Percentiles rank a stretch among this genome's conserved stretches.
These are phyloP conservation scores for Nomada fucata DNA, from an alignment of 2,888 invertebrate species.

Conservation along the genomic window DNA sequence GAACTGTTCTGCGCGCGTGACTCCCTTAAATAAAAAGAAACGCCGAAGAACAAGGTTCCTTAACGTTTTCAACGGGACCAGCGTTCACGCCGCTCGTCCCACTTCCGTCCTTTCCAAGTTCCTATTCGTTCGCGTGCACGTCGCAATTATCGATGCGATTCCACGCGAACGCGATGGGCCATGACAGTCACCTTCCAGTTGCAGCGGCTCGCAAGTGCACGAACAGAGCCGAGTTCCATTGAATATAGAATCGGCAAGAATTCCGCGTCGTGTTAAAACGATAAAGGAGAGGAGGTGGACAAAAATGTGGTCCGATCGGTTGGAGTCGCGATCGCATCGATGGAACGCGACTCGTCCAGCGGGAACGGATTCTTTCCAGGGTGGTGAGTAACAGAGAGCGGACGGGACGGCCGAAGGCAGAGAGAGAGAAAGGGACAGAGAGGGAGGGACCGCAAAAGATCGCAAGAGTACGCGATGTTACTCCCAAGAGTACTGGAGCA, in stretches of 20 bases:
- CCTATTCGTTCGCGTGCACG: constrained; percentile 13
- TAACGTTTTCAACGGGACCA: constrained; percentile 14
- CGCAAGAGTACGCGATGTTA: constrained; percentile 70
- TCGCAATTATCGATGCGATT: constrained; percentile 21
- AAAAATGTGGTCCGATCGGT: constrained; percentile 4
- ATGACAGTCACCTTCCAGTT: constrained; percentile 28
- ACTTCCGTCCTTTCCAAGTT: constrained; percentile 8
- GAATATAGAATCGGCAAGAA: neutral
- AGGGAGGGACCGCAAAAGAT: constrained; percentile 1
- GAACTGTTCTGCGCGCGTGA: neutral
- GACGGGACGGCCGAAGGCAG: constrained; percentile 5
- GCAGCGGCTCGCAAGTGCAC: constrained; percentile 5
- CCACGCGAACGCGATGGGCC: neutral
- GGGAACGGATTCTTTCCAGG: constrained; percentile 5
- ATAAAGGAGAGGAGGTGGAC: neutral
- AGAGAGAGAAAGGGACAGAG: neutral
- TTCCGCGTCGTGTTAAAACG: neutral
- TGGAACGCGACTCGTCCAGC: constrained; percentile 1
- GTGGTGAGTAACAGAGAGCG: constrained; percentile 41
- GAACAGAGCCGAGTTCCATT: neutral
- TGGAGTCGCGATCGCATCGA: neutral
- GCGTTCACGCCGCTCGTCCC: constrained; percentile 9
- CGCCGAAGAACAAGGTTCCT: neutral
- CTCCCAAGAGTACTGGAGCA: constrained; percentile 78
- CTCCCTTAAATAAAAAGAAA: neutral